Base-by-base conservation (phyloP, 2,888 invertebrate species). In the Lasioglossum marginatum region DNA sequence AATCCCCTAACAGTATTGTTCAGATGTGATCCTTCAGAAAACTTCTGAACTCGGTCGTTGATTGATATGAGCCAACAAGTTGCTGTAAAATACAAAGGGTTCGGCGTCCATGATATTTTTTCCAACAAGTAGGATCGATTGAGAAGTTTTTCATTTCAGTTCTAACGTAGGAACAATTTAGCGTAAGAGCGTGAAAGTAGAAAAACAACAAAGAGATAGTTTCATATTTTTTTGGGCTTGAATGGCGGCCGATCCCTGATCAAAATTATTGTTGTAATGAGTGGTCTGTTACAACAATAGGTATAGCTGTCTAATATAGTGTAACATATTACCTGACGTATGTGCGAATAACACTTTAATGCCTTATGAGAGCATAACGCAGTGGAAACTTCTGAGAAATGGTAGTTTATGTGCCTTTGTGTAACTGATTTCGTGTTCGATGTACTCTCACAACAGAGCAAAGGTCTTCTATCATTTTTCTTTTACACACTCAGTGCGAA, bases 311-410 rank as follows among this genome's bases (percentile, higher is more conserved):
- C n/a, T 85, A 85, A 74, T 75, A 60, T 85, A 84, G 52, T 57
- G 48, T 85, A 78, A 86, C 57, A 66, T 72, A 52, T 85, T 77
- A 77, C 16, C 77, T 34, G 10, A 71, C 66, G 86, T 81, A 85
- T 86, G 86, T 86, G 86, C 86, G 86, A 86, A 86, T 86, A 81
- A 86, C 74, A 40, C 19, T 68, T 71, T 68, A 57, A 81, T 60
- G 72, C 40, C 60, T 37, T 19, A 31, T 31, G 10, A 57, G 40
- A 57, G 52, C 3, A 27, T 52, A 78, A 31, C 27, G 19, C 31
- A 43, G 66, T 48, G n/a, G 27, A 34, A 34, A 68, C 23, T 37
- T 48, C 12, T 52, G 14, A 52, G 31, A 31, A 34, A 4, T 31
- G 31, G 45, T 76, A 66, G 45, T 45, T 76, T 43, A 27, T 31